Conservation (phyloP, 2,888 invertebrate genomes). For the Octodonta nipae region DNA sequence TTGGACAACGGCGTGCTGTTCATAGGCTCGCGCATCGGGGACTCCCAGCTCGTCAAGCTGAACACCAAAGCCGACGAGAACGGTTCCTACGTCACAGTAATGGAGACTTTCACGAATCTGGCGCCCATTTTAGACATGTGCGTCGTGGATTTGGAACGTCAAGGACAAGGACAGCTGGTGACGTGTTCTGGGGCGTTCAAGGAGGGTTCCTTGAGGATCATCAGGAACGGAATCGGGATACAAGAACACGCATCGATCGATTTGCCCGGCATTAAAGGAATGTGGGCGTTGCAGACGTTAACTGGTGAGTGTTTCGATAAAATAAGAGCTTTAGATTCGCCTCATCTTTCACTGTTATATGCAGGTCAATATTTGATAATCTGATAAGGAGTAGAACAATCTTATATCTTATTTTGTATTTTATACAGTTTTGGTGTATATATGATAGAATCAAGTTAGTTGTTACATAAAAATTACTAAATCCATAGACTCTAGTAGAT, state of each 20-base stretch:
- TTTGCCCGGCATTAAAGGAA: conserved; percentile 90
- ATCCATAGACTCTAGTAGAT: no score
- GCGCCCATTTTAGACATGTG: conserved; percentile 98
- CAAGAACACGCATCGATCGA: conserved; percentile 97
- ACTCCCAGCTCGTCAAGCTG: conserved; percentile 86
- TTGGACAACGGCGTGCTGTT: conserved; percentile 96
- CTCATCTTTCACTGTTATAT: not conserved
- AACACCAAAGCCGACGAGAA: conserved; percentile 71
- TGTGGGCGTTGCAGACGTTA: conserved; percentile 84
- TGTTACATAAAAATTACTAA: no score
- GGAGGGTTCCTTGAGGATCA: conserved; percentile 92
- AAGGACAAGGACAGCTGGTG: conserved; percentile 94
- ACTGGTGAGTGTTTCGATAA: conserved; percentile 34
- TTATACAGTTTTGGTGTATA: no score
- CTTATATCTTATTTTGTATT: no score
- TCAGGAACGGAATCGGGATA: conserved; percentile 96
- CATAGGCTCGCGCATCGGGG: conserved; percentile 89
- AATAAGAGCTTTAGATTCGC: not conserved
- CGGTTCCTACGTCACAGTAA: conserved; percentile 79
- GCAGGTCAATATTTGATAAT: not conserved
- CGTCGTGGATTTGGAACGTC: conserved; percentile 88
- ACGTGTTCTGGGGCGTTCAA: conserved; percentile 96
- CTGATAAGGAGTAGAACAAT: no score
- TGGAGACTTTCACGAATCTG: conserved; percentile 94
- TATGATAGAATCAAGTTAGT: no score